These are phyloP conservation scores for Riptortus pedestris DNA, from an alignment of 1,140 invertebrate genomes.

Conservation along the genomic window DNA sequence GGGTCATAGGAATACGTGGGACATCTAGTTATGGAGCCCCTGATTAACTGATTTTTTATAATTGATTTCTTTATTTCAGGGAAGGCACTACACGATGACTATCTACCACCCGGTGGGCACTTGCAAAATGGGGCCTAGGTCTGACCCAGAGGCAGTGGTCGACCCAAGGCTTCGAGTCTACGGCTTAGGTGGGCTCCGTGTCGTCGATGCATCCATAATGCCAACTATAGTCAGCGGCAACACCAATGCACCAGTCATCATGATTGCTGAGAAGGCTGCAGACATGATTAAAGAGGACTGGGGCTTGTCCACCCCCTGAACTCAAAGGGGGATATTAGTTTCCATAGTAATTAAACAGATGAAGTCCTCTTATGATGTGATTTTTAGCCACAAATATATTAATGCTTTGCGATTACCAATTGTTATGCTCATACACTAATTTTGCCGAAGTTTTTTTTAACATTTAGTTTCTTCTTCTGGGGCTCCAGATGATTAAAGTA, in stretches of 20 bases:
- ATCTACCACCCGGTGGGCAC: slow-evolving; percentile 45
- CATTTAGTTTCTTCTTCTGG: too few species aligned
- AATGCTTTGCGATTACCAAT: too few species aligned
- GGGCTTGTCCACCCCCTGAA: not conserved
- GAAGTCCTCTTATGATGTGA: too few species aligned
- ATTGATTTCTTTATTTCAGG: not conserved
- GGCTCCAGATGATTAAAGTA: too few species aligned
- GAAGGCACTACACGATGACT: slow-evolving; percentile 36
- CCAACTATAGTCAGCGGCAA: slow-evolving; percentile 55
- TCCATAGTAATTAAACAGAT: too few species aligned
- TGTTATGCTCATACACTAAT: too few species aligned
- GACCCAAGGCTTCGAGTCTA: slow-evolving; percentile 47
- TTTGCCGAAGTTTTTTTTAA: too few species aligned
- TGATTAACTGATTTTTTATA: too few species aligned
- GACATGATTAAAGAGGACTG: slow-evolving; percentile 53
- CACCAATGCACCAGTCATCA: slow-evolving; percentile 56
- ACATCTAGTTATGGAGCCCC: too few species aligned
- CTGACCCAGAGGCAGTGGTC: slow-evolving; percentile 48
- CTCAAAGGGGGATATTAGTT: not conserved
- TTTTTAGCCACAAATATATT: too few species aligned
- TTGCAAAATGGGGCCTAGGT: slow-evolving; percentile 53
- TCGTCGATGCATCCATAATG: slow-evolving; percentile 63
- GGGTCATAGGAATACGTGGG: too few species aligned
- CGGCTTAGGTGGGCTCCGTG: slow-evolving; percentile 47
- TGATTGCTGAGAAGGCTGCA: slow-evolving; percentile 56